Evolutionary conservation across 2,797 vertebrate genomes (phyloP).

Genomic region (Labeo calbasu): DNA sequence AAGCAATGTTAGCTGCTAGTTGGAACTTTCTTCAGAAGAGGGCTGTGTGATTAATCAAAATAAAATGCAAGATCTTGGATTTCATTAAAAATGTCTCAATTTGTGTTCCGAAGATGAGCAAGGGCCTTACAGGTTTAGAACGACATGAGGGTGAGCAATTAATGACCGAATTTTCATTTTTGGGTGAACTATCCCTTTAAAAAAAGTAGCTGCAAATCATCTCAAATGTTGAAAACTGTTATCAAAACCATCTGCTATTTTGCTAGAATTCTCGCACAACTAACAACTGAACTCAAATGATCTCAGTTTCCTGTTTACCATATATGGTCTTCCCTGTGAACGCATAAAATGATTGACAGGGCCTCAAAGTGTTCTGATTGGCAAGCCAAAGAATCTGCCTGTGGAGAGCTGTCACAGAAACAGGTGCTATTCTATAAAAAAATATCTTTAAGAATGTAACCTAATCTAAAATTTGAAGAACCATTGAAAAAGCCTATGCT

Average conservation of each 20-base stretch:
- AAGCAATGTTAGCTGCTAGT: background rate
- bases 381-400: background rate
- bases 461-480: background rate
- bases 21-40: background rate
- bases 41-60: background rate
- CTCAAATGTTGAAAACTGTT: background rate
- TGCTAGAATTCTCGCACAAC: background rate
- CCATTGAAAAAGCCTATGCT: background rate
- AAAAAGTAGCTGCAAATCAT: background rate
- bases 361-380: background rate
- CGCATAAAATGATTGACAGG: background rate
- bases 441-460: background rate
- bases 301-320: slow-evolving; percentile 3
- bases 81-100: too few relatives aligned
- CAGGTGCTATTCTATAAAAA: background rate
- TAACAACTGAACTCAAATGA: background rate
- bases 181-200: background rate
- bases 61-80: background rate
- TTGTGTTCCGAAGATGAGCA: too few relatives aligned
- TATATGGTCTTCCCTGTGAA: background rate
- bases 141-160: too few relatives aligned
- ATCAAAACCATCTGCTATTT: background rate
- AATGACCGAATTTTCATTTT: too few relatives aligned
- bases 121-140: too few relatives aligned
- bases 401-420: background rate